phyloP scores from a whole-genome alignment of 2,113 vertebrate species.

The Cavia aperea region DNA sequence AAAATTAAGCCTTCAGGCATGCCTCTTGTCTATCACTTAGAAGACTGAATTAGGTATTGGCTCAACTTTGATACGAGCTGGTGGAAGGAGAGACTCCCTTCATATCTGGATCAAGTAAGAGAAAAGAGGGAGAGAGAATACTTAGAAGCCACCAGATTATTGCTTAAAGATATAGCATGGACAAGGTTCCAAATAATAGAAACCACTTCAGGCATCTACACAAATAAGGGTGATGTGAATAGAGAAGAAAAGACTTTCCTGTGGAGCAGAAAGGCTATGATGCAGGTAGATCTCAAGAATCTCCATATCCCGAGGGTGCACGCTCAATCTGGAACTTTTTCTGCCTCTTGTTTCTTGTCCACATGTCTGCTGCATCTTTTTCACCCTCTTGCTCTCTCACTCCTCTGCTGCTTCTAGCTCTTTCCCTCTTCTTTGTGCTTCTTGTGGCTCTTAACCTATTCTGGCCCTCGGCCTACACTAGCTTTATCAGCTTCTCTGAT shows the following conservation, averaged over 20 bases:
- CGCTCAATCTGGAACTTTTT: neutral
- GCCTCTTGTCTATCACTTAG: neutral
- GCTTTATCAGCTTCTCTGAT: constrained; percentile 2
- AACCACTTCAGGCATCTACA: neutral
- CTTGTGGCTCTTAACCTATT: neutral
- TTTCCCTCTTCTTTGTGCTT: neutral
- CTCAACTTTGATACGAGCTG: neutral
- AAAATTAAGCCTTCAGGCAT: neutral
- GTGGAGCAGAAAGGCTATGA: neutral
- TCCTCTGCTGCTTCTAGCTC: neutral
- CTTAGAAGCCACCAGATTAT: neutral
- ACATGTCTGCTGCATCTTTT: neutral
- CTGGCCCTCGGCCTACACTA: neutral
- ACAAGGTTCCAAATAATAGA: neutral
- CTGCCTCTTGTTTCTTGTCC: neutral
- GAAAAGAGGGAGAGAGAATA: neutral
- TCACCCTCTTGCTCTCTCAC: neutral
- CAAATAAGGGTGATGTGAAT: neutral
- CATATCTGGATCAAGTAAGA: neutral
- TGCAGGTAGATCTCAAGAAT: neutral
- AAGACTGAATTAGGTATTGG: neutral
- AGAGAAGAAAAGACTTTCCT: neutral
- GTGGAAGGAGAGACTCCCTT: neutral
- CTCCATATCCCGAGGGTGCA: neutral
- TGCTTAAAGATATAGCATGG: neutral